Conservation (phyloP, 1,140 invertebrate genomes). For the Magallana gigas region DNA sequence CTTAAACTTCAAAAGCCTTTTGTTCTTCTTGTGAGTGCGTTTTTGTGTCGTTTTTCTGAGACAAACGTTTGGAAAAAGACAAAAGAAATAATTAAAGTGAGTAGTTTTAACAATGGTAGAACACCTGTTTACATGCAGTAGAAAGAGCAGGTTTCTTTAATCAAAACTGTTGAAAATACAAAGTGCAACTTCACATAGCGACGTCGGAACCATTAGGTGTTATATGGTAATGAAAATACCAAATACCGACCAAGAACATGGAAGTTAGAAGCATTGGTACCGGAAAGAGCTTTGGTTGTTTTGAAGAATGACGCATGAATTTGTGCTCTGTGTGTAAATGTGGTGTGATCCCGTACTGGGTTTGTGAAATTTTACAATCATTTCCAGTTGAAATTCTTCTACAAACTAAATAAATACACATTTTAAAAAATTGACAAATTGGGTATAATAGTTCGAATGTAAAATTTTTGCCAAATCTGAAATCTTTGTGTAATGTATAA, state of each 20-base stretch:
- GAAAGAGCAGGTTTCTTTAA: conserved; percentile 27
- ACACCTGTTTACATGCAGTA: conserved; percentile 33
- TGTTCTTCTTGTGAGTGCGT: neutral
- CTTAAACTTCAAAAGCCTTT: conserved; percentile 28
- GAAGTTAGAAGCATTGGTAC: neutral
- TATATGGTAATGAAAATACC: conserved; percentile 7
- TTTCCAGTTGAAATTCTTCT: no score
- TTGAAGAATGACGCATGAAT: no score
- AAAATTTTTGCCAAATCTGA: no score
- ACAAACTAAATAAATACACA: no score
- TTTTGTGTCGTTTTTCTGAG: neutral
- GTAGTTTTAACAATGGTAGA: conserved; percentile 19
- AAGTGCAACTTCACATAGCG: conserved; percentile 6
- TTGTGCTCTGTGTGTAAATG: no score
- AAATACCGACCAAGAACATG: neutral
- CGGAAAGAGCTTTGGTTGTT: neutral
- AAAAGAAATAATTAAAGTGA: conserved; percentile 27
- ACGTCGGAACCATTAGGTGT: neutral
- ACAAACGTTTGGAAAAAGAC: neutral
- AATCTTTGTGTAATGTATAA: no score
- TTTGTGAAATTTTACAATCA: no score
- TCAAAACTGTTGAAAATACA: conserved; percentile 16
- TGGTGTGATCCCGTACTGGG: no score
- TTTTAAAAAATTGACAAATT: no score
- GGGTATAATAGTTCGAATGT: no score